phyloP scores from a whole-genome alignment of 2,888 invertebrate genomes.

The Ornithoptera alexandrae region DNA sequence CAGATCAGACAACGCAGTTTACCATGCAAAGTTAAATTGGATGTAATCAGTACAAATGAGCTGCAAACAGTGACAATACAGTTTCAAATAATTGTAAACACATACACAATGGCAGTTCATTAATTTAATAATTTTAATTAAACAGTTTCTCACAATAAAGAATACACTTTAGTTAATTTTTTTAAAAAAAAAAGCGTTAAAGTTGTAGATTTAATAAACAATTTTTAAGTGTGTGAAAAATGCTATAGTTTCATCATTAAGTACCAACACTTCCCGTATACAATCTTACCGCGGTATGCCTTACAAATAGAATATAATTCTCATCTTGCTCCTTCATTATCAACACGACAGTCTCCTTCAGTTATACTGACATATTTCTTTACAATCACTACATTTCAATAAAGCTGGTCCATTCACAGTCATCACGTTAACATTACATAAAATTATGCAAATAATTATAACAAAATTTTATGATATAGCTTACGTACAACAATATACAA shows the following conservation, averaged over 20 bases:
- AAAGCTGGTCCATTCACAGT: slow-evolving; percentile 70
- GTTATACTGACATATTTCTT: slow-evolving; percentile 57
- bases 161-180: neutral
- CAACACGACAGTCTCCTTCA: slow-evolving; percentile 49
- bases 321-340: slow-evolving; percentile 28
- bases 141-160: slow-evolving; percentile 2
- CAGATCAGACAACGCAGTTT: slow-evolving; percentile 49
- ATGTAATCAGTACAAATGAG: slow-evolving; percentile 15
- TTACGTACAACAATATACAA: slow-evolving; percentile 26
- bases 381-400: slow-evolving; percentile 46
- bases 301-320: slow-evolving; percentile 43
- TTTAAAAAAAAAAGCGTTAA: neutral
- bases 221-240: slow-evolving; percentile 17
- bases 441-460: slow-evolving; percentile 59
- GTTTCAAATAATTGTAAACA: slow-evolving; percentile 16
- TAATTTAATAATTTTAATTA: slow-evolving; percentile 9
- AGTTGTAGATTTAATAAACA: neutral
- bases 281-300: slow-evolving; percentile 51
- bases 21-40: slow-evolving; percentile 36
- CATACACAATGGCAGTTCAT: slow-evolving; percentile 26
- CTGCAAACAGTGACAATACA: slow-evolving; percentile 9
- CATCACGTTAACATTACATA: slow-evolving; percentile 57
- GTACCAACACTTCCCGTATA: slow-evolving; percentile 5
- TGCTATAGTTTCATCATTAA: slow-evolving; percentile 7
- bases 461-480: slow-evolving; percentile 46